Base-by-base conservation (phyloP, 2,113 vertebrate genomes). In the Syngnathus floridae region DNA sequence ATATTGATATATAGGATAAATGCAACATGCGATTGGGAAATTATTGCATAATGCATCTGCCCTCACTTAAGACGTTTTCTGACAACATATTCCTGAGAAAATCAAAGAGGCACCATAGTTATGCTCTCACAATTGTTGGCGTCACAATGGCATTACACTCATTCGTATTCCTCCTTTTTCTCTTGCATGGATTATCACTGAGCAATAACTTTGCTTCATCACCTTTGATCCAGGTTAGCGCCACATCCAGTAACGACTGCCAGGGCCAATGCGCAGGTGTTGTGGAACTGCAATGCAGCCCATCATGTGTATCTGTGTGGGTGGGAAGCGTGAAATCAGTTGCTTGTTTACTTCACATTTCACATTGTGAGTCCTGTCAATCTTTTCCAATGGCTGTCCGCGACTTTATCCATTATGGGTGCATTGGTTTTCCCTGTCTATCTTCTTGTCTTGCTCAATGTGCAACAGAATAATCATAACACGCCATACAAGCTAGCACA, bases 291-390 rank as follows among this genome's bases (percentile, higher is more conserved):
- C 55, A 68, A 40, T 59, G 51, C 26, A 31, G 26, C 26, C 3
- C 26, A 31, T 31, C 26, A 31, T 31, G 26, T 72, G 69, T 35
- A 65, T 66, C 74, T 71, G 54, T 58, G 81, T 64, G 70, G 76
- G 81, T 64, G 70, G 76, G 65, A 76, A 78, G 71, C 66, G 66
- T 72, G 67, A 81, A 87, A 84, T 89, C 85, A 88, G 82, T 88
- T 64, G 64, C 75, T 78, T 84, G 79, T 88, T 86, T 84, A 82
- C 74, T 78, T 83, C 79, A 79, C 75, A 78, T 76, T 78, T 84
- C 78, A 73, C 78, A 81, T 74, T 69, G 56, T 72, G 40, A 57
- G 70, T 76, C 75, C 71, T 76, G 75, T 78, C 81, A 76, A 82
- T 84, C 82, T 84, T 61, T 66, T 58, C 75, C 48, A 54, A 56